Base-by-base conservation (phyloP, 2,113 vertebrate species). In the Machaerirhynchus nigripectus region DNA sequence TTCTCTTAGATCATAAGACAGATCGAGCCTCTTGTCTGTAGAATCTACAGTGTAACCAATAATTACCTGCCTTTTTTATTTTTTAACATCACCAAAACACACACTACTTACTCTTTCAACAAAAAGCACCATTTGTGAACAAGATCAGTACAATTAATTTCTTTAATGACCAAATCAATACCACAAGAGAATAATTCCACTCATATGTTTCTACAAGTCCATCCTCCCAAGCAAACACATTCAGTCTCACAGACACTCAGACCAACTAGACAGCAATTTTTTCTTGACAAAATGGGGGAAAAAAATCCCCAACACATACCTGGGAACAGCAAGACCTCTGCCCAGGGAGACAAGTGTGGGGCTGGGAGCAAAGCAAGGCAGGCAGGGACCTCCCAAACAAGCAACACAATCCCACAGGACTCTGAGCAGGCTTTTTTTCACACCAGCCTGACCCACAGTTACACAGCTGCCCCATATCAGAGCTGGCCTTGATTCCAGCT, bases 341-440 rank as follows among this genome's bases (percentile, higher is more conserved):
- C 5, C 53, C 35, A 55, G 6, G 15, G 9, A 52, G 21, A 15
- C 1, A 3, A 74, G 26, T 10, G 0, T 0, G 23, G 9, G 39
- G 28, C 17, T 57, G 71, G n/a, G 8, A 8, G 18, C 59, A 59
- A 76, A 59, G 56, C 13, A 47, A 65, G n/a, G 35, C 30, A 75
- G 33, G 28, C 40, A 92, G 15, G 15, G 46, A 65, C 9, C 24
- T 67, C 75, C n/a, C 35, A 50, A 35, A 24, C 4, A 49, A 53
- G 56, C 16, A 40, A 6, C 40, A 13, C 7, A 17, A 22, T 65
- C 57, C 30, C 33, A 18, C 14, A 40, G 18, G 18, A 2, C 56
- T 63, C 33, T n/a, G 37, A 57, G 63, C 76, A 61, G 67, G 53
- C 19, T 76, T 56, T 68, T 47, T n/a, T 61, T 33, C 73, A 31